Conservation (phyloP, 1,140 invertebrate genomes). For the Drosophila pallidifrons region DNA sequence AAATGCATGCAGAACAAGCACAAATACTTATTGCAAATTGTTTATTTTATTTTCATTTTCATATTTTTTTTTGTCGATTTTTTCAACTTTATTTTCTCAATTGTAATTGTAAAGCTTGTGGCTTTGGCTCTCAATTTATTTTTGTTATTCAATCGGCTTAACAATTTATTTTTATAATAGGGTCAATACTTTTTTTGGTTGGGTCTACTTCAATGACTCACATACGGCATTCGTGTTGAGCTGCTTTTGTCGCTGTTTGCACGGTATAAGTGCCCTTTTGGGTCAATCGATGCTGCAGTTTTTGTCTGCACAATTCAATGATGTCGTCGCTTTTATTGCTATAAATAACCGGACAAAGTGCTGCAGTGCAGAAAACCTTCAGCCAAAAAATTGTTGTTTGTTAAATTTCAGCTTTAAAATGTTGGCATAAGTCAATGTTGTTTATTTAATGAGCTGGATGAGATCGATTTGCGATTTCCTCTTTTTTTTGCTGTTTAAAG, state of each 20-base stretch:
- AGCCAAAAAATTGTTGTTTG: too few species aligned
- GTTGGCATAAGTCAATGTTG: not conserved
- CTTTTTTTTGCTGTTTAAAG: not conserved
- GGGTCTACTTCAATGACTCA: not conserved
- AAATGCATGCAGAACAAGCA: too few species aligned
- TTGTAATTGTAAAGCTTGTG: too few species aligned
- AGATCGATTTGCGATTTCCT: constrained; percentile 16
- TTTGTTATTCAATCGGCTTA: too few species aligned
- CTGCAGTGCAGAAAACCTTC: constrained; percentile 8
- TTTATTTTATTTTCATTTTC: too few species aligned
- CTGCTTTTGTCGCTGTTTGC: not conserved
- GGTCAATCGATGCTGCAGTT: constrained; percentile 10
- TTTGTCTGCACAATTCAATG: constrained; percentile 31
- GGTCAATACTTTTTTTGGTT: not conserved
- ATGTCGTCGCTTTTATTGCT: constrained; percentile 12
- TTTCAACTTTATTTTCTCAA: too few species aligned
- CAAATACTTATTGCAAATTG: too few species aligned
- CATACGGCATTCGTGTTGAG: not conserved
- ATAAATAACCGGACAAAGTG: constrained; percentile 20
- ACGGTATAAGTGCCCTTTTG: not conserved
- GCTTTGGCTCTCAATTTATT: too few species aligned
- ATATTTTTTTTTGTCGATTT: too few species aligned
- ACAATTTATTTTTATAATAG: not conserved
- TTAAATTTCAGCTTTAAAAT: not conserved
- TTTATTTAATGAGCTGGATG: not conserved